Evolutionary conservation across 2,113 vertebrate species (phyloP), one percentile per base, ranked within the genome.

Genomic region (Tychaedon coryphoeus): DNA sequence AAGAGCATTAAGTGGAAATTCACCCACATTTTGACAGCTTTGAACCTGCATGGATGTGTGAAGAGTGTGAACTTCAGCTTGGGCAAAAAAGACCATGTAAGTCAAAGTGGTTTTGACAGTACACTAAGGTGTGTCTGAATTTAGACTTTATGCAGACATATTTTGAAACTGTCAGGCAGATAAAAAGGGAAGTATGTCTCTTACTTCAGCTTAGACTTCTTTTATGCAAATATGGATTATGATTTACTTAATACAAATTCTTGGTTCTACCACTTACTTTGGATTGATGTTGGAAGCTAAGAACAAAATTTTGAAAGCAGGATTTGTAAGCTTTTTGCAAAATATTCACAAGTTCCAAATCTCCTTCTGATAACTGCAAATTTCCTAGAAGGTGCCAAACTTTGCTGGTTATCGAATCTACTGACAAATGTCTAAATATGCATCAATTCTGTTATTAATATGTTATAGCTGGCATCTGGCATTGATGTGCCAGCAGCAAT

Each of bases 341-440:
- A 92, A 88, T 47, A 84, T 76, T 93, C 77, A 62, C 40, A 79
- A 92, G 45, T 86, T 84, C 60, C 31, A 69, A 28, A 56, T 57
- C 87, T 58, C 47, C 71, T 5, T 45, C 65, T 89, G 14, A 79
- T 75, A 93, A 48, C 70, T 84, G 60, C 48, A 90, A n/a, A 82
- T 95, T 96, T 93, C 34, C 92, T 75, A 61, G 53, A 91, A 75
- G 82, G 43, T 93, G 61, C 42, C 95, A 94, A 97, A 95, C 67
- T 74, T 60, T 60, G 33, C 48, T 93, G 74, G 61, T 77, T 97
- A 94, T 93, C 76, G 95, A 96, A 86, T 40, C 66, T 95, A 57
- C 95, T 94, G 94, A 82, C 9, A 95, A 95, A 91, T 93, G 80
- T 91, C 81, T 95, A 94, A 95, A 97, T 95, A 95, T 90, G 34